Evolutionary conservation across 2,797 vertebrate genomes (phyloP), one percentile per base, ranked within the genome.

Genomic region (Rhincodon typus): DNA sequence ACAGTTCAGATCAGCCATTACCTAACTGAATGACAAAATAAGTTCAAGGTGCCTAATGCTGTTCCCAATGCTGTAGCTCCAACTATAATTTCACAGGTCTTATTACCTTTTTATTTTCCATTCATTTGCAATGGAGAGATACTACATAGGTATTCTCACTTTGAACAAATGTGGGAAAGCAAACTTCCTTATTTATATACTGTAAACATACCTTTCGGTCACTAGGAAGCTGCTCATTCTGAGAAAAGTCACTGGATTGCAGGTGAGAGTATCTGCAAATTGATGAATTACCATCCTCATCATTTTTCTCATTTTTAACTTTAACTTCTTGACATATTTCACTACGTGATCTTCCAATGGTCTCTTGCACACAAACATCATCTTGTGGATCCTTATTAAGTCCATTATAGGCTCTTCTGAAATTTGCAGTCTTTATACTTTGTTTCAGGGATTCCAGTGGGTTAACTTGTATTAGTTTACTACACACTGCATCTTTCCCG

Each of bases 401-500:
- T 87, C 96, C 97, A 70, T 84, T 96, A 57, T 34, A 96, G 96
- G 88, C 84, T 95, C 96, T 97, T 67, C 86, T 96, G 95, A 96
- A 0, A 0, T 97, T 96, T 30, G 96, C 96, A 66, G 96, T 96
- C 96, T 97, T 97, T 53, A 97, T 94, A 96, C 96, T 2, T 8
- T 96, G 90, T 94, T 97, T 98, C 95, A 97, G 96, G 90, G 97
- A 96, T 94, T 97, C 98, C 95, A 94, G 97, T 94, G 97, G 96
- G 67, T 97, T 97, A 96, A 96, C 95, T 96, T 98, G 97, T 84
- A 97, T 98, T 91, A 97, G 95, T 96, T 86, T 97, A 62, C 97
- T 98, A 96, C 96, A 96, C 7, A 42, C 96, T 67, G 97, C 97
- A 69, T 97, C 96, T 95, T 23, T 96, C 96, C 96, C 96, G 95